phyloP scores from a whole-genome alignment of 2,888 invertebrate genomes.

The Reticulitermes lucifugus region DNA sequence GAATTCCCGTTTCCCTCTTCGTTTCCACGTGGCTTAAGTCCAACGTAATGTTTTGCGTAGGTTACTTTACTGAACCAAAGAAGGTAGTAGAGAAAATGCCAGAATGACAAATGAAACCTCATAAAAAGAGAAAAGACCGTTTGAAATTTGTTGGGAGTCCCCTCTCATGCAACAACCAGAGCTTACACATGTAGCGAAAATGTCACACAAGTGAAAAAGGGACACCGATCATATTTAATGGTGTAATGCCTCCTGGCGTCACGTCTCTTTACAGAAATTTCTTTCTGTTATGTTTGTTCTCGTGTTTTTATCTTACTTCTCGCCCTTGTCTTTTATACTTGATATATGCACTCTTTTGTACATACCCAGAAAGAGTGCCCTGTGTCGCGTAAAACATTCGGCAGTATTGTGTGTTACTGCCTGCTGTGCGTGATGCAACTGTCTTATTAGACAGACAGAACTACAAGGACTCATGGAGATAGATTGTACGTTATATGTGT shows the following conservation, averaged over 20 bases:
- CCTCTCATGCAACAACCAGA: not conserved
- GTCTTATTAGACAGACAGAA: no score
- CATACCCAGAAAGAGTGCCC: not conserved
- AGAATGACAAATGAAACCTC: constrained; percentile 43
- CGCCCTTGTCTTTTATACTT: not conserved
- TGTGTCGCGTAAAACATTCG: no score
- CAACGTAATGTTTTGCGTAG: not conserved
- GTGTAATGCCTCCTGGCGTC: constrained; percentile 18
- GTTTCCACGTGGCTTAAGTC: constrained; percentile 22
- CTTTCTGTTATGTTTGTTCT: constrained; percentile 26
- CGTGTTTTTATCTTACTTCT: not conserved
- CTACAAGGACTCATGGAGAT: no score
- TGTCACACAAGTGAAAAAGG: constrained; percentile 36
- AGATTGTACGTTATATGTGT: no score
- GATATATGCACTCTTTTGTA: not conserved
- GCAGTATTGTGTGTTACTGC: no score
- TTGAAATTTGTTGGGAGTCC: constrained; percentile 28
- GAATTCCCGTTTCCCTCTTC: not conserved
- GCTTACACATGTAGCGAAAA: constrained; percentile 34
- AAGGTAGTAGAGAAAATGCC: constrained; percentile 14
- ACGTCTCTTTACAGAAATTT: not conserved
- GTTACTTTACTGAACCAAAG: not conserved
- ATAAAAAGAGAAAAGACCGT: constrained; percentile 29
- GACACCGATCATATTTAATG: constrained; percentile 35
- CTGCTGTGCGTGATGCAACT: no score